Conservation (phyloP, 2,113 vertebrate genomes). For the Myotis lucifugus region DNA sequence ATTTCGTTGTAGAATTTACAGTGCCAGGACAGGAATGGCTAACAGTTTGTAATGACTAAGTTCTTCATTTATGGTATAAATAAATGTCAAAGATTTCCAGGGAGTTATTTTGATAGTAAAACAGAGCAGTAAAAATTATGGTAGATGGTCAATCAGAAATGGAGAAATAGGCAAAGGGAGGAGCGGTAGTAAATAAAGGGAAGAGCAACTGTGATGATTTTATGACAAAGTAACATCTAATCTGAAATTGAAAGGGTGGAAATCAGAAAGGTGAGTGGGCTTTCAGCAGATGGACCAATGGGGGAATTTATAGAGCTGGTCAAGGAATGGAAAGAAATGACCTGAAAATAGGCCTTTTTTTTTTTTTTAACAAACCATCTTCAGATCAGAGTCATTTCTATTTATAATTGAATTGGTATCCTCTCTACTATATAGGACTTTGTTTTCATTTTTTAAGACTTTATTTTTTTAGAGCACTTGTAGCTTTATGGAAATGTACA, state of each 20-base stretch:
- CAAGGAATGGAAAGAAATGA: neutral
- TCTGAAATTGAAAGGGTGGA: neutral
- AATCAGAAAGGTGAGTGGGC: neutral
- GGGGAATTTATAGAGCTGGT: neutral
- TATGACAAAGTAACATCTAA: neutral
- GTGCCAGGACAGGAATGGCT: neutral
- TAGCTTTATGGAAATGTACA: neutral
- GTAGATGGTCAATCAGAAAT: neutral
- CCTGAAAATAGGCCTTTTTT: neutral
- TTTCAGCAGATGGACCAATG: neutral
- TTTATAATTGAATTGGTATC: neutral
- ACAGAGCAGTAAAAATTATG: neutral
- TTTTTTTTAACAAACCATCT: neutral
- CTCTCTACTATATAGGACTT: neutral
- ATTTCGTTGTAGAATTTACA: neutral
- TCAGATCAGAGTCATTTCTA: neutral
- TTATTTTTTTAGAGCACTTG: neutral
- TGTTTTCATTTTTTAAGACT: neutral
- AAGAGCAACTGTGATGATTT: neutral
- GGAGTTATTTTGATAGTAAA: neutral
- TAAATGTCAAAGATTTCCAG: neutral
- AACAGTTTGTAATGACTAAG: neutral
- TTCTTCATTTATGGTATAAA: slow-evolving; percentile 33
- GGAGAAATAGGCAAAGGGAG: neutral
- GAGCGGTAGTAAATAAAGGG: neutral